phyloP scores from a whole-genome alignment of 2,888 invertebrate species.

The Papilio protenor region DNA sequence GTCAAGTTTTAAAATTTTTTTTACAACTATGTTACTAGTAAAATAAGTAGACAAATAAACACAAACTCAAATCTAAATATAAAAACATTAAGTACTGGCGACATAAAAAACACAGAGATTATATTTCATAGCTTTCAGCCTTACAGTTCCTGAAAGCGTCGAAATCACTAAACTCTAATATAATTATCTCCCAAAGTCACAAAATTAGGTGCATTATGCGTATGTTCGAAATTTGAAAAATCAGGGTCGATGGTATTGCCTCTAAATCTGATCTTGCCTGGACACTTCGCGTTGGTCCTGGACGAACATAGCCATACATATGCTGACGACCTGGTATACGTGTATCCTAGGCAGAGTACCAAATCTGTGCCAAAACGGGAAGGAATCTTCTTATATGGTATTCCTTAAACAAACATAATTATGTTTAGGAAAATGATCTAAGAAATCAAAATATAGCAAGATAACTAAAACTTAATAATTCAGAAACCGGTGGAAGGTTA shows the following conservation, averaged over 20 bases:
- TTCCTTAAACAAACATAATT: slow-evolving; percentile 1
- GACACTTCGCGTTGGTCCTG: neutral
- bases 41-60: too few relatives aligned
- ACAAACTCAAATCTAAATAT: too few relatives aligned
- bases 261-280: neutral
- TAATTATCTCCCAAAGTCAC: neutral
- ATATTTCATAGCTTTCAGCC: too few relatives aligned
- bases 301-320: neutral
- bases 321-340: neutral
- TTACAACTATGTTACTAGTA: too few relatives aligned
- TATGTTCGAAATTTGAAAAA: neutral
- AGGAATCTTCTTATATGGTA: neutral
- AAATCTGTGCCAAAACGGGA: neutral
- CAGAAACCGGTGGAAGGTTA: neutral
- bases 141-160: neutral
- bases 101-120: too few relatives aligned
- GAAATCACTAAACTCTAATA: neutral
- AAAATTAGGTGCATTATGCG: neutral
- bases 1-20: too few relatives aligned
- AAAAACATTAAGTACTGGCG: too few relatives aligned
- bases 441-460: neutral
- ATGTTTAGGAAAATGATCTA: neutral
- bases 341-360: neutral
- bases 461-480: neutral
- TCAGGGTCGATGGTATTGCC: neutral